Evolutionary conservation across 2,113 vertebrate species (phyloP).

Genomic region (Pungitius pungitius): DNA sequence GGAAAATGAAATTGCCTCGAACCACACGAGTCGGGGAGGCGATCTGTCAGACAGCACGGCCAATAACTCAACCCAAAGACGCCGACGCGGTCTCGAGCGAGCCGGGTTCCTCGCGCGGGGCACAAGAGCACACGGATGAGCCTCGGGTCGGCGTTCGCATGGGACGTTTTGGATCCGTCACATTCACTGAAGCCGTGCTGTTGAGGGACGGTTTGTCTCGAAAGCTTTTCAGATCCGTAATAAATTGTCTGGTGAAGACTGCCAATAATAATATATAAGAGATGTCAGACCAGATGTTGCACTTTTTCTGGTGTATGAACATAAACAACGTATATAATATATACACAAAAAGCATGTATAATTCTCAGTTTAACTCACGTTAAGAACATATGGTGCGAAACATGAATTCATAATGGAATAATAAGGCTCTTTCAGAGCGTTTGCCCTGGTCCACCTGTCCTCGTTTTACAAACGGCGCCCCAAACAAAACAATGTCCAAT

Average conservation of each 20-base stretch:
- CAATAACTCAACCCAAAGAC: constrained; percentile 75
- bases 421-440: neutral
- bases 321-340: neutral
- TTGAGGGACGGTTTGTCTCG: neutral
- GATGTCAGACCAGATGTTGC: neutral
- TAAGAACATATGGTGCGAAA: neutral
- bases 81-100: constrained; percentile 44
- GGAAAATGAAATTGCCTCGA: constrained; percentile 81
- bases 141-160: constrained; percentile 6
- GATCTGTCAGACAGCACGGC: constrained; percentile 74
- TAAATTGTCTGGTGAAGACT: neutral
- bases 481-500: neutral
- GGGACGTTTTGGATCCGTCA: constrained; percentile 41
- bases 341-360: neutral
- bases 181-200: constrained; percentile 16
- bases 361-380: neutral
- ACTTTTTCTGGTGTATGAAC: neutral
- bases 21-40: constrained; percentile 75
- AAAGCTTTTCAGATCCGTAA: constrained; percentile 6
- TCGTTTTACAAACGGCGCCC: neutral
- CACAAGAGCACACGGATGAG: constrained; percentile 35
- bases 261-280: no score
- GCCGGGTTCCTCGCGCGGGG: constrained; percentile 47
- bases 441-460: neutral
- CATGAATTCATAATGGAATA: neutral